Evolutionary conservation across 2,888 invertebrate genomes (phyloP).

Genomic region (Lasius platythorax): DNA sequence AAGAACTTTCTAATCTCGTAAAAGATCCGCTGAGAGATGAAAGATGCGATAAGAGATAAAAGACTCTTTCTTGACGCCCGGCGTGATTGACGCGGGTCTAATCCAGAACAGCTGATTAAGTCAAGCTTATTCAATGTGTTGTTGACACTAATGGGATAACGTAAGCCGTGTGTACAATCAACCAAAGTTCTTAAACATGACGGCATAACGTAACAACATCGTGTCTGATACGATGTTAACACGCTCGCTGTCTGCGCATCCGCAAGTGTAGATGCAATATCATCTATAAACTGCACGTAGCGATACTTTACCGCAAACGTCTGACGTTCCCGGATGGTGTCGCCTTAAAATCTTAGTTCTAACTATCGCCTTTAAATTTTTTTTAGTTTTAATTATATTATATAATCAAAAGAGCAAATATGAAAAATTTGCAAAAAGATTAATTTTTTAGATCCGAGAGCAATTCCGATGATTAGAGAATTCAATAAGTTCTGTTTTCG

Average conservation of each 20-base stretch:
- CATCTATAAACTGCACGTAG: not conserved
- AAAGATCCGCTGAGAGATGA: not conserved
- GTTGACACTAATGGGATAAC: not conserved
- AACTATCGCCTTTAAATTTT: not conserved
- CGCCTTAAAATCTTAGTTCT: not conserved
- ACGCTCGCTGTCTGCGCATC: not conserved
- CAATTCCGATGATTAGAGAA: not conserved
- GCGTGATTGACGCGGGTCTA: not conserved
- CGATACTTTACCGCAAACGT: not conserved
- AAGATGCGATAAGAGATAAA: not conserved
- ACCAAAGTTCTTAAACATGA: slow-evolving; percentile 16
- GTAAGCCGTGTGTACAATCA: slow-evolving; percentile 33
- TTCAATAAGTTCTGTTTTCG: not conserved
- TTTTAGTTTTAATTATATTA: not conserved
- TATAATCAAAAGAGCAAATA: not conserved
- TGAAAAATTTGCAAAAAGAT: not conserved
- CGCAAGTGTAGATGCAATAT: slow-evolving; percentile 1
- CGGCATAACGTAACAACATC: slow-evolving; percentile 39
- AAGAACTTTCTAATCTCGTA: not conserved
- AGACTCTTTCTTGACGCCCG: not conserved
- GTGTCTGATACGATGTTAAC: slow-evolving; percentile 41
- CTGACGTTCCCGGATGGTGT: not conserved
- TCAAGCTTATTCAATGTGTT: slow-evolving; percentile 23
- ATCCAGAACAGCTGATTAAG: slow-evolving; percentile 12
- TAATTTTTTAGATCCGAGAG: not conserved